Conservation (phyloP, 2,113 vertebrate genomes). For the Lophochroa leadbeateri region DNA sequence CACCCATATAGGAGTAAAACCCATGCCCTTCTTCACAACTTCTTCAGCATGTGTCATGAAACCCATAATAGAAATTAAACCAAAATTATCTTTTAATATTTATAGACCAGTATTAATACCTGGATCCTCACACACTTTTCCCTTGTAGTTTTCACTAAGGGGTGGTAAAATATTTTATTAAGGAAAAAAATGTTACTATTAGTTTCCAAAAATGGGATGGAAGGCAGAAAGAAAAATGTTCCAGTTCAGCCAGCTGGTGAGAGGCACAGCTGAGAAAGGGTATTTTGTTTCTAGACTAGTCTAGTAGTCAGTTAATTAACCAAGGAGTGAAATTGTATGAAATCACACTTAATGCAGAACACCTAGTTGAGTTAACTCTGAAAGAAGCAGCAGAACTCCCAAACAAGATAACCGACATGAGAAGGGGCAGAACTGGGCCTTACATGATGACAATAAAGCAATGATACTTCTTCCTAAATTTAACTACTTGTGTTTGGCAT, state of each 20-base stretch:
- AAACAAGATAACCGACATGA: neutral
- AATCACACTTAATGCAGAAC: neutral
- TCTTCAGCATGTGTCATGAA: neutral
- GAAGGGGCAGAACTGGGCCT: accelerated
- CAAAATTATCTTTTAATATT: neutral
- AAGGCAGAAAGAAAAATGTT: neutral
- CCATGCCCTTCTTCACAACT: neutral
- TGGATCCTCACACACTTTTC: neutral
- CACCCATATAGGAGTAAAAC: neutral
- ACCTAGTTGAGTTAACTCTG: neutral
- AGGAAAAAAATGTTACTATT: neutral
- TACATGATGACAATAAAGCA: neutral
- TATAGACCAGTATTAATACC: neutral
- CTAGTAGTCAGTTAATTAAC: neutral
- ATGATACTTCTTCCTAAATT: neutral
- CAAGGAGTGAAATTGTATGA: neutral
- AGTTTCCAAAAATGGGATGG: neutral
- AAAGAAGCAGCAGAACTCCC: neutral
- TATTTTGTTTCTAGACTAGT: neutral
- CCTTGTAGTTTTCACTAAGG: neutral
- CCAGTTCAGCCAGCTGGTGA: neutral
- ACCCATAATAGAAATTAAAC: neutral
- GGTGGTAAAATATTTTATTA: neutral
- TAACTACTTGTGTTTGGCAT: neutral
- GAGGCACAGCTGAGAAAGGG: neutral